A percentile compares a stretch with the other conserved stretches of the same genome.
phyloP scores from a whole-genome alignment of 2,797 vertebrate genomes.

The Falco peregrinus region DNA sequence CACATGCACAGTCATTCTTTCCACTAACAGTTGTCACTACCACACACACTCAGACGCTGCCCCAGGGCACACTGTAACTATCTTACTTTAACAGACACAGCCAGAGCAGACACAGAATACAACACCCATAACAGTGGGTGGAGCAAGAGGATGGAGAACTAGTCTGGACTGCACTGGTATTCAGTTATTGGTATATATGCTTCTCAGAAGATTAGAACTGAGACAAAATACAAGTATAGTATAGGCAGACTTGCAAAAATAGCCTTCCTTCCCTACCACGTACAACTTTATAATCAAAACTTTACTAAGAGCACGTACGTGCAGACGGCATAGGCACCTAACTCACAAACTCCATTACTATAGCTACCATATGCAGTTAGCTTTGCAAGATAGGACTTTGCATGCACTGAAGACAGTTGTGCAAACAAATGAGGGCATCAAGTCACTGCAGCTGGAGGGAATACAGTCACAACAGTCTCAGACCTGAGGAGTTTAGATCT shows the following conservation, averaged over 20 bases:
- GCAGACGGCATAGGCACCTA: neutral
- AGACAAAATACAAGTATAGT: neutral
- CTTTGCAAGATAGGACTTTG: neutral
- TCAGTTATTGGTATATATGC: neutral
- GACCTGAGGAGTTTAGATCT: neutral
- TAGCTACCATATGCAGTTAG: neutral
- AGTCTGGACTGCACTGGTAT: neutral
- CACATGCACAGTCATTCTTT: neutral
- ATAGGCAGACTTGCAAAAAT: neutral
- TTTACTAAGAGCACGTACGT: rapidly evolving
- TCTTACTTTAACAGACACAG: neutral
- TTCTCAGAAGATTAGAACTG: neutral
- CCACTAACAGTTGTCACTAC: slow-evolving; percentile 19
- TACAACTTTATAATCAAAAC: neutral
- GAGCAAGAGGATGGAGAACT: neutral
- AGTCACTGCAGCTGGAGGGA: neutral
- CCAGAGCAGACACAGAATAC: neutral
- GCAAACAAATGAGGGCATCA: neutral
- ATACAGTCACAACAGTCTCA: neutral
- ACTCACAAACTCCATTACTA: rapidly evolving
- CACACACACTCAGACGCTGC: neutral
- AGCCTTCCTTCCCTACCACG: neutral
- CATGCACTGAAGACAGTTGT: neutral
- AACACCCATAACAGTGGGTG: neutral
- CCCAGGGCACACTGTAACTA: neutral